Conservation (phyloP, 2,113 vertebrate species). For the Tachysurus fulvidraco region DNA sequence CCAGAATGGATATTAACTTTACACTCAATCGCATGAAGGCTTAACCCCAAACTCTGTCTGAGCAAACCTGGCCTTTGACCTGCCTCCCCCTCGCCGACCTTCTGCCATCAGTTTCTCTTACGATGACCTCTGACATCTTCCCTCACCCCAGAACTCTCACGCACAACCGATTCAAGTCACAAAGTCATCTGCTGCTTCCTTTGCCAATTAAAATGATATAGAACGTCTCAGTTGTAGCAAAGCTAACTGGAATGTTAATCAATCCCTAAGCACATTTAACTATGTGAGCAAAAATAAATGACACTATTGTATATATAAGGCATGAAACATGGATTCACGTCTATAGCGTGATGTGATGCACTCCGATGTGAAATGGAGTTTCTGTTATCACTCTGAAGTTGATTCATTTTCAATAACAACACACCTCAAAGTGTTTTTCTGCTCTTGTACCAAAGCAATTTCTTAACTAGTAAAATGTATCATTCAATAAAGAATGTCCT, state of each 20-base stretch:
- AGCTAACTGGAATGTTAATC: background rate
- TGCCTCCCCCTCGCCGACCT: constrained; percentile 57
- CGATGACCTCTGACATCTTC: constrained; percentile 65
- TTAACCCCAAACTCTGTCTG: constrained; percentile 58
- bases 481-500: background rate
- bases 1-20: constrained; percentile 67
- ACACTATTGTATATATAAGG: background rate
- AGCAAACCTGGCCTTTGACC: constrained; percentile 53
- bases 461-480: background rate
- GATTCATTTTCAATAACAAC: background rate
- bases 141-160: constrained; percentile 10
- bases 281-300: background rate
- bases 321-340: background rate
- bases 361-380: background rate
- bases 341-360: too few relatives aligned
- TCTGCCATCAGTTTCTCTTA: constrained; percentile 66
- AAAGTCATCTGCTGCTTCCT: constrained; percentile 12
- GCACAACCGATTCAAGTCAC: constrained; percentile 11
- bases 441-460: background rate
- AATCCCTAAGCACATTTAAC: background rate
- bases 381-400: background rate
- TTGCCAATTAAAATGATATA: background rate
- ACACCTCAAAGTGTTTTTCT: background rate
- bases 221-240: background rate
- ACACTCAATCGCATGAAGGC: constrained; percentile 63